A percentile compares a stretch with the other conserved stretches of the same genome.
Evolutionary conservation across 1,140 invertebrate species (phyloP).

Genomic region (Hyles vespertilio): DNA sequence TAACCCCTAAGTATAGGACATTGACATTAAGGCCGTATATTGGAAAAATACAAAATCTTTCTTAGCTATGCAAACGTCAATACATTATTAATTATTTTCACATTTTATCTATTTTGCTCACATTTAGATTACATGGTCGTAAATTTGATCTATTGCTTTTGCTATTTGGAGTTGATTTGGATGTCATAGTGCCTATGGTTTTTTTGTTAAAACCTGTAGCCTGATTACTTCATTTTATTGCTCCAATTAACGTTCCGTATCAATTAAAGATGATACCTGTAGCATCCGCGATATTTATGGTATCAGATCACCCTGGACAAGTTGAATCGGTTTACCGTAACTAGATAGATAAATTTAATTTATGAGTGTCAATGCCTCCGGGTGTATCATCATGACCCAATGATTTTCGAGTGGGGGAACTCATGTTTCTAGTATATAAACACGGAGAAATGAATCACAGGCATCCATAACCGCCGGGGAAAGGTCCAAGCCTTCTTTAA

Average conservation of each 20-base stretch:
- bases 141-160: background rate
- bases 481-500: constrained; percentile 34
- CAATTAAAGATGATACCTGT: constrained; percentile 20
- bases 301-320: constrained; percentile 31
- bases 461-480: constrained; percentile 48
- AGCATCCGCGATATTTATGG: constrained; percentile 39
- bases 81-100: constrained; percentile 2
- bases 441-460: constrained; percentile 55
- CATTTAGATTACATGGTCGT: background rate
- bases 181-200: background rate
- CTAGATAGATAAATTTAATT: constrained; percentile 42
- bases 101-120: background rate
- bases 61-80: background rate
- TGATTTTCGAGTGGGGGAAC: constrained; percentile 45
- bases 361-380: constrained; percentile 55
- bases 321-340: constrained; percentile 57
- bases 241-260: constrained; percentile 19
- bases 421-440: constrained; percentile 56
- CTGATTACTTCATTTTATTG: constrained; percentile 13
- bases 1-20: too few species aligned
- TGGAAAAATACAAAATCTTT: too few species aligned
- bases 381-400: constrained; percentile 39
- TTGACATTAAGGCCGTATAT: too few species aligned
- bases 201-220: background rate
- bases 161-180: background rate